phyloP scores from a whole-genome alignment of 2,113 vertebrate species.

The Orycteropus afer region DNA sequence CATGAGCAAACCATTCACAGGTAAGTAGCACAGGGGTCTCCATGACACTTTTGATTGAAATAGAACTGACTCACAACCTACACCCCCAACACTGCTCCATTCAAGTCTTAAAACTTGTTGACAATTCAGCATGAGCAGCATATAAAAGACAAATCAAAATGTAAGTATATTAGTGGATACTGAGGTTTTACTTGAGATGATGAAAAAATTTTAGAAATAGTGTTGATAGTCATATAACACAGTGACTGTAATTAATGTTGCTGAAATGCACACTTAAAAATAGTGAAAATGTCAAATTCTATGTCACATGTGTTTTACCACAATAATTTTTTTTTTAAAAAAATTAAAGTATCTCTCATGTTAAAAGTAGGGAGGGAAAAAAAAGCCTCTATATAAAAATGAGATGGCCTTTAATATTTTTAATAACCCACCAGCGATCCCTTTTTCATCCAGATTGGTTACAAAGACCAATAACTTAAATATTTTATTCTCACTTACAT shows the following conservation, averaged over 20 bases:
- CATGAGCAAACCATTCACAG: neutral
- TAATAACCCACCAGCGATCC: constrained; percentile 15
- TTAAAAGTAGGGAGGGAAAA: neutral
- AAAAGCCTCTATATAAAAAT: neutral
- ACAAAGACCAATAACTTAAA: constrained; percentile 41
- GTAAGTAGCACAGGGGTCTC: neutral
- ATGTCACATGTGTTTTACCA: neutral
- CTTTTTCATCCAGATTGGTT: constrained; percentile 36
- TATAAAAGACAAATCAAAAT: constrained; percentile 44
- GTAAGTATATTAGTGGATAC: neutral
- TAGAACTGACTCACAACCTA: neutral
- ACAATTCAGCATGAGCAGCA: constrained; percentile 27
- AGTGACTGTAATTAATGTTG: neutral
- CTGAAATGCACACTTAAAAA: neutral
- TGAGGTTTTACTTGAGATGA: neutral
- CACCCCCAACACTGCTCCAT: neutral
- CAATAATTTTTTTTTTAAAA: neutral
- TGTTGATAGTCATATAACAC: neutral
- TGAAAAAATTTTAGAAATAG: neutral
- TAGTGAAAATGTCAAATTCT: neutral
- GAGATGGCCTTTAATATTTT: constrained; percentile 44
- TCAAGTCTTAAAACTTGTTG: constrained; percentile 28
- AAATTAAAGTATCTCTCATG: neutral
- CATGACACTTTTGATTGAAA: neutral
- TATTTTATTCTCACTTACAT: constrained; percentile 34